A percentile compares a stretch with the other conserved stretches of the same genome.
These are phyloP conservation scores for Protophormia terraenovae DNA, from an alignment of 2,888 invertebrate species.

Conservation along the genomic window DNA sequence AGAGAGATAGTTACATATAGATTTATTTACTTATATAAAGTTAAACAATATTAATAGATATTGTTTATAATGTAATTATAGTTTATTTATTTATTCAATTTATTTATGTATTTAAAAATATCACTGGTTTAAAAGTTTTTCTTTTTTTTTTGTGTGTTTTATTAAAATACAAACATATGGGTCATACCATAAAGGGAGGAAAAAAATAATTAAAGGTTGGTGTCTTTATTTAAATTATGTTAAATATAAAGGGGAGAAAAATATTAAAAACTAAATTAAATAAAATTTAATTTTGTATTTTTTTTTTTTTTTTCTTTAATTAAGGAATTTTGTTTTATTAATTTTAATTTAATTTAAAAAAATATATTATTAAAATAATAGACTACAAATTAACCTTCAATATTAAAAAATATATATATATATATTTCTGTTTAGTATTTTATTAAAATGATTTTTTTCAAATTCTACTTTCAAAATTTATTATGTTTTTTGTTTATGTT, in stretches of 20 bases:
- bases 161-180: not conserved
- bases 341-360: too few species aligned
- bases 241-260: too few species aligned
- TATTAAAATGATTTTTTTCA: too few species aligned
- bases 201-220: not conserved
- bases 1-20: not conserved
- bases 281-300: too few species aligned
- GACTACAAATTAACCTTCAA: too few species aligned
- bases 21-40: not conserved
- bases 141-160: not conserved
- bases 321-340: too few species aligned
- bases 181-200: not conserved
- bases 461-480: too few species aligned
- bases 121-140: conserved; percentile 37
- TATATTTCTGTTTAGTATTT: too few species aligned
- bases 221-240: not conserved
- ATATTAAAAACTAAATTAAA: too few species aligned
- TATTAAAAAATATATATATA: too few species aligned
- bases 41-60: conserved; percentile 21
- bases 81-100: not conserved
- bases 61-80: conserved; percentile 12
- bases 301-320: too few species aligned
- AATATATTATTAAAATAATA: too few species aligned
- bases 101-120: conserved; percentile 33
- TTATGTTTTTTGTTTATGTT: not conserved